phyloP scores from a whole-genome alignment of 92 coral and sea anemone genomes.

The Zoanthus gigantus region DNA sequence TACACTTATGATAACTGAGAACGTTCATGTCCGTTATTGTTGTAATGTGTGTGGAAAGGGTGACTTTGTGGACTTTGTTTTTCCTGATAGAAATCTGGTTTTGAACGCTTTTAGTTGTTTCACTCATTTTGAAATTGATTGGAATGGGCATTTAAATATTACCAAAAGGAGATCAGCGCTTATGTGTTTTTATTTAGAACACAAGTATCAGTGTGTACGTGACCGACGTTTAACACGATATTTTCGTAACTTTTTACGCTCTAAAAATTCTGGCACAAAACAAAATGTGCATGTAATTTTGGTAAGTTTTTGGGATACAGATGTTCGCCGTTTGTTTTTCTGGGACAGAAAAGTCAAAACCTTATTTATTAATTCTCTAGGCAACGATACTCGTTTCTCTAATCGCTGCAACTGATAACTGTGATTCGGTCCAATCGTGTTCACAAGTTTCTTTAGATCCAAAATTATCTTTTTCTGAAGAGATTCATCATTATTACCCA shows the following conservation, averaged over 20 bases:
- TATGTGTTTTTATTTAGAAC: conserved; percentile 18
- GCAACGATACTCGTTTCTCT: background rate
- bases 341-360: background rate
- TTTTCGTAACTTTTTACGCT: background rate
- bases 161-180: background rate
- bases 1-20: no score
- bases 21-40: no score
- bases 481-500: no score
- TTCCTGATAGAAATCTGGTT: conserved; percentile 1
- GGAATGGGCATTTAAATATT: background rate
- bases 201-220: conserved; percentile 27
- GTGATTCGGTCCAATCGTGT: background rate
- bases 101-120: conserved; percentile 18
- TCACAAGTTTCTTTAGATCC: no score
- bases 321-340: background rate
- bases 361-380: background rate
- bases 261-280: background rate
- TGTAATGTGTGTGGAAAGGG: background rate
- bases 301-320: background rate
- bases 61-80: no score
- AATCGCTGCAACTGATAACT: background rate
- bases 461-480: no score
- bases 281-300: background rate
- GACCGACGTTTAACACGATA: background rate
- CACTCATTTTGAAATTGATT: conserved; percentile 10